Base-by-base conservation (phyloP, 2,113 vertebrate species). In the Cnemophilus loriae region DNA sequence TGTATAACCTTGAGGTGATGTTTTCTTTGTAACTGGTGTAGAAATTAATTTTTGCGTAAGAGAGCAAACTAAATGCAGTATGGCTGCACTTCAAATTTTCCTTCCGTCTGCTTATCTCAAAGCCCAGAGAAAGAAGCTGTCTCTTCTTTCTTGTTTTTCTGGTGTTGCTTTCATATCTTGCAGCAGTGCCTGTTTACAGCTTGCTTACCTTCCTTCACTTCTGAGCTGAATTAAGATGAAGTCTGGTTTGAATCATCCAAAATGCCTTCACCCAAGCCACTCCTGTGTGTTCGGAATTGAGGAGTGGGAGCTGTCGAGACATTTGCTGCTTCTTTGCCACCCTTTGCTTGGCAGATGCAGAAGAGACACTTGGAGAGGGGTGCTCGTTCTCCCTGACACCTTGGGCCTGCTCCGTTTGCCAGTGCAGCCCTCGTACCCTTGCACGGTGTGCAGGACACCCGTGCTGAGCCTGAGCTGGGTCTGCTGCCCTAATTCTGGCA, bases 91-190 rank as follows among this genome's bases (percentile, higher is more conserved):
- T 95, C 7, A 44, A 8, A 56, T 89, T 90, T 86, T 79, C 63
- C 70, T 92, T 84, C 81, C 6, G 28, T 88, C 87, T 84, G 81
- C 61, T 95, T 91, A 95, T 93, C 93, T 92, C 77, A 84, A 95
- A 97, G 88, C 32, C 47, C 90, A 91, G 85, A 89, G 89, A 96
- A 97, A 91, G 16, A 95, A 94, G 70, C 87, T 85, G 44, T 74
- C 37, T 59, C n/a, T 30, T 44, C 41, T 49, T 55, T 23, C 6
- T 41, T 77, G 20, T 88, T 93, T 83, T 67, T n/a, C 78, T 92
- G 57, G 39, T 32, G 75, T 78, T 69, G 23, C 21, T 47, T 50
- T 73, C 10, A 1, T 60, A 37, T 64, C 68, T 84, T 37, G 33
- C 75, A 92, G 79, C 82, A 56, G 16, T 22, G 50, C 32, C 22